Evolutionary conservation across 2,888 invertebrate genomes (phyloP), one percentile per base, ranked within the genome.

Genomic region (Polyommatus icarus): DNA sequence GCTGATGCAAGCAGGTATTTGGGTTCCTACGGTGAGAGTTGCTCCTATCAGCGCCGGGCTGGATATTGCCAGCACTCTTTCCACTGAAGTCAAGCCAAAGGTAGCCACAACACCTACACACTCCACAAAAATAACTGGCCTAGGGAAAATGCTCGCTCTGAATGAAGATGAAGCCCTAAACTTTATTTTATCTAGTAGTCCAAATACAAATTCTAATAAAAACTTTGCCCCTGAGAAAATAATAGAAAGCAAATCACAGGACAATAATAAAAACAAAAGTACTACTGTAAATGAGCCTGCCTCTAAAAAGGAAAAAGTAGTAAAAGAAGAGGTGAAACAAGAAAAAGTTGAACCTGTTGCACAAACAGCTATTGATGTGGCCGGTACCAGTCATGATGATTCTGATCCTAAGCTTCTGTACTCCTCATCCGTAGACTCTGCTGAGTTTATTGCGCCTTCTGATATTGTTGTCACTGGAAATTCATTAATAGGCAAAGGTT

Each of bases 1-100:
- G 0, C 90, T 99, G 61, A 95, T 97, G 86, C 90, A 98, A 83
- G 97, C 98, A 18, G 98, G 98, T 5, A 94, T 98, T 77, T 98
- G 98, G 97, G 96, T 97, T 2, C 97, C 97, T 0, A 96, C 97
- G 10, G 94, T 97, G 86, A 96, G 96, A 86, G 95, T 96, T 5
- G 96, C 96, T 82, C 97, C 97, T 20, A 95, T 96, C n/a, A 95
- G 96, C 83, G 95, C 96, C 78, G 97, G 97, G 12, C 94, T 97
- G 54, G 98, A 98, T 91, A 96, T 98, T 8, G 98, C 97, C 0
- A 96, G 96, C 85, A 95, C 95, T 46, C 88, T 85, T 82, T 88
- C 95, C 85, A 89, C 95, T 89, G 90, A 95, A 88, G 86, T 86
- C 81, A 90, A 94, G 91, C 84, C 91, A 72, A 90, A 87, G 80